Base-by-base conservation (phyloP, 2,113 vertebrate species). In the Lepisosteus oculatus region DNA sequence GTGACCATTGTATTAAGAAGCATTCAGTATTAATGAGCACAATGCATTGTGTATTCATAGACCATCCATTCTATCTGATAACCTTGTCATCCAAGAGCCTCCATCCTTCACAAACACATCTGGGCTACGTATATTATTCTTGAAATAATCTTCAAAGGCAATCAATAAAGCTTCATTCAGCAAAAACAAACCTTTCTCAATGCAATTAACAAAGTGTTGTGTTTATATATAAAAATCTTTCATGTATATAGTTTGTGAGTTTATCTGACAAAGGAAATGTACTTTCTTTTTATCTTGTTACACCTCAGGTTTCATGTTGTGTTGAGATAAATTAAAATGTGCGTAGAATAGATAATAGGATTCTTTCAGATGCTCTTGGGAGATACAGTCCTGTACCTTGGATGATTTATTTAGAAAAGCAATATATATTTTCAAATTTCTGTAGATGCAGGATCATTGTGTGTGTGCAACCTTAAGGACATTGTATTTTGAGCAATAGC, bases 11-110 rank as follows among this genome's bases (percentile, higher is more conserved):
- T 65, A 61, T 62, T 44, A 69, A 77, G 55, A 66, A 70, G 57
- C 42, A 59, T n/a, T 77, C 51, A 68, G 62, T 70, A 68, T 74
- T 70, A 73, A 74, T 68, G 69, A 71, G 51, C 72, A 61, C 45
- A 67, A 59, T 63, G 43, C 69, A 74, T 68, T 74, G 42, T 71
- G 69, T 55, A 71, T 74, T 63, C 42, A 72, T n/a, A 42, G 4
- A 17, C 12, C 61, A 57, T 67, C 14, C 29, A 59, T 63, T 70
- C 64, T 56, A 51, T 70, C 61, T 43, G 72, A 63, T 63, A 61
- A 67, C 44, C 15, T 55, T 44, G 55, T 62, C 68, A 17, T 29
- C 45, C 11, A 3, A 57, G 14, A 61, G 14, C 11, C 41, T 14
- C 57, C 47, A 72, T 68, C 66, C 66, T 61, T 57, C n/a, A 56